A percentile compares a stretch with the other conserved stretches of the same genome.
Conservation (phyloP, 2,888 invertebrate genomes). For the Sclerodermus sp. region DNA sequence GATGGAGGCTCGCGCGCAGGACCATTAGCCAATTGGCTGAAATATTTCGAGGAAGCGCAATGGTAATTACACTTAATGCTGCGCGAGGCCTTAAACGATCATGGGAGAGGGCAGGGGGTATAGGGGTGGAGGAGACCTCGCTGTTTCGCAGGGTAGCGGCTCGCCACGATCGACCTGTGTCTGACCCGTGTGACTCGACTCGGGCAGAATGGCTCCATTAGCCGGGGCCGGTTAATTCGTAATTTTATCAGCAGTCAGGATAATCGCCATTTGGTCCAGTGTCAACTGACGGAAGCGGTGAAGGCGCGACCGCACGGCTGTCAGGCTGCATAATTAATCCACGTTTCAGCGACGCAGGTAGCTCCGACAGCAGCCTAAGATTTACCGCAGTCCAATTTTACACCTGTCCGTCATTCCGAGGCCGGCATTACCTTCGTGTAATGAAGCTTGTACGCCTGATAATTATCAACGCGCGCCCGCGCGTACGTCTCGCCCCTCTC, state of each 20-base stretch:
- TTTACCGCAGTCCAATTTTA: slow-evolving; percentile 47
- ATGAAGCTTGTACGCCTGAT: slow-evolving; percentile 18
- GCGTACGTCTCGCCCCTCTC: not conserved
- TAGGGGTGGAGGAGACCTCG: too few relatives aligned
- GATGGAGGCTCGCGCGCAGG: too few relatives aligned
- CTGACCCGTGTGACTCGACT: too few relatives aligned
- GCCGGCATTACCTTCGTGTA: slow-evolving; percentile 16
- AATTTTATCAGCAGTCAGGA: slow-evolving; percentile 16
- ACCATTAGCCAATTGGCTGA: too few relatives aligned
- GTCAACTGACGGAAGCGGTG: slow-evolving; percentile 17
- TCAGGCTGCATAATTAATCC: slow-evolving; percentile 45
- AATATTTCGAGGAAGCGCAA: too few relatives aligned
- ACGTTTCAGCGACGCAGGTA: slow-evolving; percentile 34
- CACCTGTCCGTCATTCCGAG: slow-evolving; percentile 36
- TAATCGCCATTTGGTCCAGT: slow-evolving; percentile 20
- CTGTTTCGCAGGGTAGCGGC: too few relatives aligned
- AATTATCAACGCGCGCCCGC: slow-evolving; percentile 16
- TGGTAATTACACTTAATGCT: too few relatives aligned
- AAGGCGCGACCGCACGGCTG: slow-evolving; percentile 37
- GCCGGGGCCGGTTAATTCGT: too few relatives aligned
- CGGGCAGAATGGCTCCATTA: too few relatives aligned
- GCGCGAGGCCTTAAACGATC: too few relatives aligned
- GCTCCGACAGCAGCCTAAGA: slow-evolving; percentile 36
- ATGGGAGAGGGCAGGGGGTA: too few relatives aligned
- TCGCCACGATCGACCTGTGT: too few relatives aligned